Percentiles rank a stretch among this genome's conserved stretches.
These are phyloP conservation scores for Tringa solitaria DNA, from an alignment of 2,113 vertebrate genomes.

Conservation along the genomic window DNA sequence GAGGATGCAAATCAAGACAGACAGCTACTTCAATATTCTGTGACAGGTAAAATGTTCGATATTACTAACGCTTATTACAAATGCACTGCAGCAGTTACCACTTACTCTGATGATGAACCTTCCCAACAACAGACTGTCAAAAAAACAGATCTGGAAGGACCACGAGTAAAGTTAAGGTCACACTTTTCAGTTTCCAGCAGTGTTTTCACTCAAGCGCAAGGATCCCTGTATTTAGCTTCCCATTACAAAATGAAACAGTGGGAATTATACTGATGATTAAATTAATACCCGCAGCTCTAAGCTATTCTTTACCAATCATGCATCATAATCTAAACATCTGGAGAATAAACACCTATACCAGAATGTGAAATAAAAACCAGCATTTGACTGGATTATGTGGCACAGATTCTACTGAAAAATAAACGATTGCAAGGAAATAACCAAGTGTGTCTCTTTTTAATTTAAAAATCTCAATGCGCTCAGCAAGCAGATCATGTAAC, in stretches of 20 bases:
- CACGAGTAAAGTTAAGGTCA: neutral
- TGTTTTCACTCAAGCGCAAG: neutral
- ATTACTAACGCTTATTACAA: neutral
- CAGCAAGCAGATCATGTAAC: conserved; percentile 5
- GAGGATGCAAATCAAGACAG: neutral
- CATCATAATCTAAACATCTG: neutral
- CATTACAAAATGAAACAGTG: neutral
- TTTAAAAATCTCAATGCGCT: neutral
- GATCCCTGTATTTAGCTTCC: neutral
- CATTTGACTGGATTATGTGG: neutral
- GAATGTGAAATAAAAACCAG: neutral
- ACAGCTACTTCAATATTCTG: neutral
- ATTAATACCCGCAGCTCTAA: neutral
- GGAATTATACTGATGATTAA: conserved; percentile 3
- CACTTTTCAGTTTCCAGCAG: neutral
- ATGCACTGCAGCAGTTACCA: neutral
- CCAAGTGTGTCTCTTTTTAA: neutral
- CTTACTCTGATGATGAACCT: neutral
- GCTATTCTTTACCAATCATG: neutral
- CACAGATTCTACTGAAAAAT: neutral
- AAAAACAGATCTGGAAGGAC: neutral
- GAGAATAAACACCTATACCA: neutral
- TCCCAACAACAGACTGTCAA: neutral
- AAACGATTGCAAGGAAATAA: neutral
- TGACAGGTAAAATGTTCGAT: neutral